Evolutionary conservation across 1,140 invertebrate genomes (phyloP).

Genomic region (Penaeus vannamei): DNA sequence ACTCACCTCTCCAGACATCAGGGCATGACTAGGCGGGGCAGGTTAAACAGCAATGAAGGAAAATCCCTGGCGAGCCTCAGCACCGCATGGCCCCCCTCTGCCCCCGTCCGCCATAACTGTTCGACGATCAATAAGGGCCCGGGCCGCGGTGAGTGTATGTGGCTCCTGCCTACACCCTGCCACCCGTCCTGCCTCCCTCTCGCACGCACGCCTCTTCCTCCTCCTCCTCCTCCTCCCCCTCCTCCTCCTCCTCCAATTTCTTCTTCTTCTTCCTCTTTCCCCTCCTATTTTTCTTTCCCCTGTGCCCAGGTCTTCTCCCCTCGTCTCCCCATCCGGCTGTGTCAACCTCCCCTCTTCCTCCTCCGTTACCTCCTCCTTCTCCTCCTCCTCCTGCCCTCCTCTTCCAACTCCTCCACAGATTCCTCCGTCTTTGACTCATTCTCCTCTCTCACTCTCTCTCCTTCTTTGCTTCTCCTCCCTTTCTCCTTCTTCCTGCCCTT

Average conservation of each 20-base stretch:
- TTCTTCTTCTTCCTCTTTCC: not conserved
- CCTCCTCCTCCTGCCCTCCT: constrained; percentile 5
- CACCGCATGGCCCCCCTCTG: constrained; percentile 54
- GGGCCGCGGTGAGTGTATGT: constrained; percentile 28
- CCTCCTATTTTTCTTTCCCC: constrained; percentile 14
- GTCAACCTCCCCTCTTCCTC: not conserved
- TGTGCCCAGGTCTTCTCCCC: not conserved
- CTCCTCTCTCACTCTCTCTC: not conserved
- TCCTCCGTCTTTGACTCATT: constrained; percentile 23
- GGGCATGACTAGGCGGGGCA: constrained; percentile 59
- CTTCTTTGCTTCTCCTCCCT: not conserved
- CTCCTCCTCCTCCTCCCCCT: constrained; percentile 39
- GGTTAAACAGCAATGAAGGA: constrained; percentile 58
- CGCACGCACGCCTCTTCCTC: constrained; percentile 16
- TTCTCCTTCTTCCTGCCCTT: constrained; percentile 6
- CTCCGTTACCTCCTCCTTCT: constrained; percentile 26
- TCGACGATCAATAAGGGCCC: constrained; percentile 42
- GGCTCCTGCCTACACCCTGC: constrained; percentile 2
- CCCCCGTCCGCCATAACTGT: constrained; percentile 58
- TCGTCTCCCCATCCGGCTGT: not conserved
- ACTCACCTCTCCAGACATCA: constrained; percentile 63
- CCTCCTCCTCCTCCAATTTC: constrained; percentile 24
- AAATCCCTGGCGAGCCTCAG: constrained; percentile 46
- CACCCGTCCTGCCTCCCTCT: constrained; percentile 28
- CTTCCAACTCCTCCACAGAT: constrained; percentile 4